Base-by-base conservation (phyloP, 2,113 vertebrate genomes). In the Thomomys bottae region DNA sequence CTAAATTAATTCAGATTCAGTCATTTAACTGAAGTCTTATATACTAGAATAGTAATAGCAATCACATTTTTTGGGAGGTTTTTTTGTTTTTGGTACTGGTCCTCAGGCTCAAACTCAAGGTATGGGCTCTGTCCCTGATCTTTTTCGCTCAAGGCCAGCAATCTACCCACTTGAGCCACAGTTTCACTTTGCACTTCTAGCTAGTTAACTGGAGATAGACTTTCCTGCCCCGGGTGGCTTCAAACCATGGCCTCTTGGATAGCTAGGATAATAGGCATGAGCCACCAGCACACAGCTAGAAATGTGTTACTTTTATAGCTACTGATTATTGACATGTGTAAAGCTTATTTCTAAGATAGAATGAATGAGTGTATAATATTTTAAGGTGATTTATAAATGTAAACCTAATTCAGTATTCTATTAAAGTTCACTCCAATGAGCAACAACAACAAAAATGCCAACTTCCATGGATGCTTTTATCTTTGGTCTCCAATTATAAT, bases 351-450 rank as follows among this genome's bases (percentile, higher is more conserved):
- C 8, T 90, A 89, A 42, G 54, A 32, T 10, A 24, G 45, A 83
- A 83, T n/a, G n/a, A 36, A 75, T 64, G 5, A 24, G 36, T 28
- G 73, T 0, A 61, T 49, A 28, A 38, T 49, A 80, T 77, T 49
- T 86, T 86, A 89, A 57, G 45, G 81, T 64, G 49, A 81, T 36
- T 94, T 66, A 87, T 5, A 95, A 38, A 78, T 70, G 15, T 32
- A 92, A 95, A 80, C n/a, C 28, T 63, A 96, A 84, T 26, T 79
- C n/a, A 88, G 79, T 23, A 88, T 20, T 81, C 64, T 59, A 76
- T 63, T 73, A 92, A 76, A 84, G 11, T 94, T 70, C 76, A 87
- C 1, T 86, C 68, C 66, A 84, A n/a, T 61, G 36, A 94, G 70
- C 15, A 91, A 49, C 36, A 84, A 45, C 6, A 45, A 45, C 45